phyloP scores from a whole-genome alignment of 2,797 vertebrate species.

The Clamator glandarius region DNA sequence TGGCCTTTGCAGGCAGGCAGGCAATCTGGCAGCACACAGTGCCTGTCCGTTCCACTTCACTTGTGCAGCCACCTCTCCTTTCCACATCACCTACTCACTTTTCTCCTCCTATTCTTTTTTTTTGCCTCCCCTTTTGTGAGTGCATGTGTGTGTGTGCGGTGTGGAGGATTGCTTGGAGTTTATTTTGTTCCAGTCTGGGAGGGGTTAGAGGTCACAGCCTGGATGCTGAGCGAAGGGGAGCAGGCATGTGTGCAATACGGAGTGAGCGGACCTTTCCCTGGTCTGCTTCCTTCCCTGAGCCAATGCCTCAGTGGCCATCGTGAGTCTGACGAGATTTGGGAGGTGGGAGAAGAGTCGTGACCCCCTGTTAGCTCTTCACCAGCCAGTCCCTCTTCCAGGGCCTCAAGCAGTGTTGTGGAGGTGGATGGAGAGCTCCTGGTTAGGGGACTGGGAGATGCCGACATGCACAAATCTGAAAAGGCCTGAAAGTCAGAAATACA shows the following conservation, averaged over 20 bases:
- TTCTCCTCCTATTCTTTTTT: neutral
- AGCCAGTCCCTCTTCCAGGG: neutral
- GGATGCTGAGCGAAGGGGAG: neutral
- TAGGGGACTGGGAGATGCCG: neutral
- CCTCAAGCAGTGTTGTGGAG: rapidly evolving
- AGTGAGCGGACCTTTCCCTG: neutral
- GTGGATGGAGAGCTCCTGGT: neutral
- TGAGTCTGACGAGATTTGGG: neutral
- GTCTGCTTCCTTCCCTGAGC: neutral
- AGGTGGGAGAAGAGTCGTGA: neutral
- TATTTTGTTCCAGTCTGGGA: neutral
- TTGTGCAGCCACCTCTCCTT: slow-evolving; percentile 28
- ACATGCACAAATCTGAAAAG: too few relatives aligned
- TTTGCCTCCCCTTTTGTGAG: neutral
- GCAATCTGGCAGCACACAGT: slow-evolving; percentile 72
- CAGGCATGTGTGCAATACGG: neutral
- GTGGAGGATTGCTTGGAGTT: neutral
- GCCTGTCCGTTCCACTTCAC: slow-evolving; percentile 88
- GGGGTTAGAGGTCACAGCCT: neutral
- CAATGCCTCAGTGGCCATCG: rapidly evolving
- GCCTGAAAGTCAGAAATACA: neutral
- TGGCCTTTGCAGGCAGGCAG: slow-evolving; percentile 78
- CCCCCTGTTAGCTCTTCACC: too few relatives aligned
- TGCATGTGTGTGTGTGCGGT: neutral
- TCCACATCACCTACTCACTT: slow-evolving; percentile 18